Conservation (phyloP, 2,797 vertebrate species). For the Coregonus sp. region DNA sequence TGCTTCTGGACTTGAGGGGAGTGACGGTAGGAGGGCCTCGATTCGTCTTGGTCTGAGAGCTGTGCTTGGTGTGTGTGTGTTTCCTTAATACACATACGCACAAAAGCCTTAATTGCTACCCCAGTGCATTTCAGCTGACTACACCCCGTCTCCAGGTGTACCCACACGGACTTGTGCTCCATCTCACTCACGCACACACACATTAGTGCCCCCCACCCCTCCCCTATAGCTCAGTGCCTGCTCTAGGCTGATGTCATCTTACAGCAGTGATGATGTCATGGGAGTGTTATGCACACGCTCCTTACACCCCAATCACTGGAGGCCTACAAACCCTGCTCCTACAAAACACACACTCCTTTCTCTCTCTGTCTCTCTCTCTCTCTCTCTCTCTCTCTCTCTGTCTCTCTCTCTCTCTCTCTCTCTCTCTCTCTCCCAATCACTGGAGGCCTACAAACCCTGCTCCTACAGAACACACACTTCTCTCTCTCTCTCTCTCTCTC, state of each 20-base stretch:
- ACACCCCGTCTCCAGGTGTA: too few species aligned
- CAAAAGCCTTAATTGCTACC: neutral
- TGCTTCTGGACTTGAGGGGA: neutral
- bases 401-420: too few species aligned
- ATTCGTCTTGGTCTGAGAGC: neutral
- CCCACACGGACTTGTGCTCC: neutral
- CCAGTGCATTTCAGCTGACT: neutral
- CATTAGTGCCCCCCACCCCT: neutral
- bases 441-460: constrained; percentile 1
- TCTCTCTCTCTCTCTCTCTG: too few species aligned
- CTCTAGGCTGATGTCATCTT: constrained; percentile 7
- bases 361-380: too few species aligned
- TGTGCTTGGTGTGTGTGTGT: neutral
- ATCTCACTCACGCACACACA: constrained; percentile 3
- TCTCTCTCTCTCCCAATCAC: neutral
- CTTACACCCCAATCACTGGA: constrained; percentile 6
- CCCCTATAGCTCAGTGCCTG: neutral
- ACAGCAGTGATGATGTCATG: constrained; percentile 24
- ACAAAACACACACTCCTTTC: neutral
- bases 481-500: too few species aligned
- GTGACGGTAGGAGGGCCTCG: neutral
- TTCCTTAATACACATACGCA: neutral
- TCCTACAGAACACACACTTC: constrained; percentile 4
- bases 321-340: constrained; percentile 7
- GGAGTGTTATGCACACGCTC: constrained; percentile 16